Conservation (phyloP, 2,797 vertebrate species). For the Danio aesculapii region DNA sequence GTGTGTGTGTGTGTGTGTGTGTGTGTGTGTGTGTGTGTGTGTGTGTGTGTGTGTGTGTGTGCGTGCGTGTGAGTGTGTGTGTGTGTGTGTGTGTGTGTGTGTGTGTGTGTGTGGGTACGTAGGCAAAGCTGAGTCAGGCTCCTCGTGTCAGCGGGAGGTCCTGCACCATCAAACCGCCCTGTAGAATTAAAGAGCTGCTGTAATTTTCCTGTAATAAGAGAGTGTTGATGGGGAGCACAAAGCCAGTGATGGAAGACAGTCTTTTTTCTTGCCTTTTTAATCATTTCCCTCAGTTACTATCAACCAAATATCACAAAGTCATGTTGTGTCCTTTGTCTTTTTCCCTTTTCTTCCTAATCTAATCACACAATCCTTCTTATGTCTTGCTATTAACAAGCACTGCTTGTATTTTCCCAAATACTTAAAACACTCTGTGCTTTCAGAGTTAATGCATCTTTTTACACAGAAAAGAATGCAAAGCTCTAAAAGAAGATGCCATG, state of each 20-base stretch:
- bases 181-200: constrained; percentile 49
- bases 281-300: neutral
- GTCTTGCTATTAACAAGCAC: constrained; percentile 23
- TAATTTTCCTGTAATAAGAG: constrained; percentile 63
- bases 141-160: constrained; percentile 39
- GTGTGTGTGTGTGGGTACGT: constrained; percentile 45
- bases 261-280: constrained; percentile 42
- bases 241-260: constrained; percentile 31
- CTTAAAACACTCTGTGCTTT: constrained; percentile 32
- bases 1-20: constrained; percentile 1
- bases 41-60: constrained; percentile 12
- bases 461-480: constrained; percentile 23
- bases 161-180: constrained; percentile 40
- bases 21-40: constrained; percentile 7
- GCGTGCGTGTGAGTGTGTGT: neutral
- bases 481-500: constrained; percentile 12
- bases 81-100: too few species aligned
- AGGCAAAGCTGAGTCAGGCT: constrained; percentile 59
- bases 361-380: constrained; percentile 17
- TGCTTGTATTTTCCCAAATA: constrained; percentile 39
- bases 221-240: constrained; percentile 52
- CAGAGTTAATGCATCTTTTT: constrained; percentile 34
- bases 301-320: constrained; percentile 5
- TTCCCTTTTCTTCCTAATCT: constrained; percentile 43
- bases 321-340: constrained; percentile 48